Conservation (phyloP, 2,113 vertebrate species). For the Microtus richardsoni region DNA sequence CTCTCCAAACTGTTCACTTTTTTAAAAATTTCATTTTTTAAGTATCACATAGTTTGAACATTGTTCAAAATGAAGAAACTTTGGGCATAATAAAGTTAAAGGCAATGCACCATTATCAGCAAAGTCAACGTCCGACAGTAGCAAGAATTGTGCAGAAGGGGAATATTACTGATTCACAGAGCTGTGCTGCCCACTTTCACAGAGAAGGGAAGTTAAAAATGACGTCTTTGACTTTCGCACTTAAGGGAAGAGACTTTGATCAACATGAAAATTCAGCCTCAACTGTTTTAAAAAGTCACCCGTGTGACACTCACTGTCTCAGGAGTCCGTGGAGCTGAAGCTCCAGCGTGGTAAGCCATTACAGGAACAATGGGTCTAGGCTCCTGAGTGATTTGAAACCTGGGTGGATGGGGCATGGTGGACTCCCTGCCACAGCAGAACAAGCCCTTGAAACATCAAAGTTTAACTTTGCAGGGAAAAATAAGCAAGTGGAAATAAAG, state of each 20-base stretch:
- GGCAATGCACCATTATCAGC: background rate
- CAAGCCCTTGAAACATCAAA: constrained; percentile 71
- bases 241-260: background rate
- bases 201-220: constrained; percentile 20
- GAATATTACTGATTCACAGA: background rate
- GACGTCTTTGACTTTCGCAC: background rate
- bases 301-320: constrained; percentile 17
- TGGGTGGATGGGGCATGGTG: background rate
- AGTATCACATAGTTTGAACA: background rate
- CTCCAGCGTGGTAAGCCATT: background rate
- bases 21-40: background rate
- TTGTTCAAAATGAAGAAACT: background rate
- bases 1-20: background rate
- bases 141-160: background rate
- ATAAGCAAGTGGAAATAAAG: constrained; percentile 31
- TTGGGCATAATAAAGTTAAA: background rate
- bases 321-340: background rate
- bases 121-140: background rate
- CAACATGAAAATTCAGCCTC: constrained; percentile 1
- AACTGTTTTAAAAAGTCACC: background rate
- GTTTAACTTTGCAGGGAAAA: constrained; percentile 19
- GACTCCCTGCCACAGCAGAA: constrained; percentile 28
- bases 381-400: constrained; percentile 10
- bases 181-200: background rate
- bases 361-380: constrained; percentile 1